Evolutionary conservation across 2,113 vertebrate species (phyloP).

Genomic region (Carollia perspicillata): DNA sequence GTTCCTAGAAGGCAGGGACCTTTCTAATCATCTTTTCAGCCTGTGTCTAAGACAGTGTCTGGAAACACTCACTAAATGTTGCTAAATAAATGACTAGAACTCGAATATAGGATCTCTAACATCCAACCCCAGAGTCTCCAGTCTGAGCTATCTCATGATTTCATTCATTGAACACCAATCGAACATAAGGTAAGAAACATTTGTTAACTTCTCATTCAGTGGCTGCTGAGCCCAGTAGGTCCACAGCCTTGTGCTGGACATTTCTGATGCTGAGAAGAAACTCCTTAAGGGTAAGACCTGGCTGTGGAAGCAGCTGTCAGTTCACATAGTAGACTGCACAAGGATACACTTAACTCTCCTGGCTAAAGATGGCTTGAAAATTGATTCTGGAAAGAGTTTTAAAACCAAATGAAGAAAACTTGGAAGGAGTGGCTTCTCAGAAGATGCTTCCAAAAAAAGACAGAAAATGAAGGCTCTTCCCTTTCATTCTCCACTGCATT

Average conservation of each 20-base stretch:
- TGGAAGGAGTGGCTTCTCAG: neutral
- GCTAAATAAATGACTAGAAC: neutral
- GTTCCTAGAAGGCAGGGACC: neutral
- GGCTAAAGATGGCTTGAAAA: neutral
- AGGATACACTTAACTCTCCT: neutral
- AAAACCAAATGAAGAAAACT: neutral
- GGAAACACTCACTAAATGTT: neutral
- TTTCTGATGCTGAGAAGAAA: neutral
- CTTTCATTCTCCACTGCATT: neutral
- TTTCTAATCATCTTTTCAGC: neutral
- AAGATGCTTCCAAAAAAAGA: neutral
- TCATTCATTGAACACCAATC: neutral
- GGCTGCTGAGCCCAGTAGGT: neutral
- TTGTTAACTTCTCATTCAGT: neutral
- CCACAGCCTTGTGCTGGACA: neutral
- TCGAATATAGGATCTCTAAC: neutral
- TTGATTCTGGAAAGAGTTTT: constrained; percentile 24
- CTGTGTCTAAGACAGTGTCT: neutral
- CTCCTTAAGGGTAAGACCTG: neutral
- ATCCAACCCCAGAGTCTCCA: neutral
- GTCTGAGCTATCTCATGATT: neutral
- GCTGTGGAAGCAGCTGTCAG: neutral
- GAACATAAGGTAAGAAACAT: neutral
- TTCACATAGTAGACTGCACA: neutral
- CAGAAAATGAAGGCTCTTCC: neutral